Conservation (phyloP, 2,888 invertebrate genomes). For the Deroplatys truncata region DNA sequence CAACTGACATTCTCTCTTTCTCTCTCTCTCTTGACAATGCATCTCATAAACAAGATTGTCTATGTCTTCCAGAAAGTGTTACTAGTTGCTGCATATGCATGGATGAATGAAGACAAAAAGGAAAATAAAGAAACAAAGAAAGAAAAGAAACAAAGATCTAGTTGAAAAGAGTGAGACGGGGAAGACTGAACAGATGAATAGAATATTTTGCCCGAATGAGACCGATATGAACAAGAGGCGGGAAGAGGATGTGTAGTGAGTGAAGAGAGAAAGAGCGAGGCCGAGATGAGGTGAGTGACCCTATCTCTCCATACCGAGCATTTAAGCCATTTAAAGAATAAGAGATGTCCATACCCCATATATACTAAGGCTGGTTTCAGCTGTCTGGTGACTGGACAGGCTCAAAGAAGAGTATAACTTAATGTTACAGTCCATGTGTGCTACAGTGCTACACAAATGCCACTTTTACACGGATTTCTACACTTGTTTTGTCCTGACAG, state of each 20-base stretch:
- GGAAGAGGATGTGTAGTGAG: conserved; percentile 6
- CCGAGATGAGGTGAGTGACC: conserved; percentile 20
- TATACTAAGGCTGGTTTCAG: background rate
- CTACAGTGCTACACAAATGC: too few relatives aligned
- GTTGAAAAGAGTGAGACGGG: background rate
- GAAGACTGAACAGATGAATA: conserved; percentile 17
- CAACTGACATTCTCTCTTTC: background rate
- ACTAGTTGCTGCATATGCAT: background rate
- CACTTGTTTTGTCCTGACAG: too few relatives aligned
- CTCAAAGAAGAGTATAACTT: too few relatives aligned
- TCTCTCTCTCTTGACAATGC: background rate
- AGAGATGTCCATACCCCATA: background rate
- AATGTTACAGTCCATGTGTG: too few relatives aligned
- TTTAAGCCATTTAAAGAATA: conserved; percentile 17
- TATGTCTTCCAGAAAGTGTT: too few relatives aligned
- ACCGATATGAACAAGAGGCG: background rate
- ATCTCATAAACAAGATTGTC: background rate
- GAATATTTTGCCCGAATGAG: background rate
- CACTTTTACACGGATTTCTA: too few relatives aligned
- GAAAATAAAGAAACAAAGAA: background rate
- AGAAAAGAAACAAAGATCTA: background rate
- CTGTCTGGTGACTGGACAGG: too few relatives aligned
- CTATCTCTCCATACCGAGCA: background rate
- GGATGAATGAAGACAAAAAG: background rate
- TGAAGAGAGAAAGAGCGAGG: background rate